Percentiles rank a stretch among this genome's conserved stretches.
Conservation (phyloP, 2,113 vertebrate species). For the Xiphophorus couchianus region DNA sequence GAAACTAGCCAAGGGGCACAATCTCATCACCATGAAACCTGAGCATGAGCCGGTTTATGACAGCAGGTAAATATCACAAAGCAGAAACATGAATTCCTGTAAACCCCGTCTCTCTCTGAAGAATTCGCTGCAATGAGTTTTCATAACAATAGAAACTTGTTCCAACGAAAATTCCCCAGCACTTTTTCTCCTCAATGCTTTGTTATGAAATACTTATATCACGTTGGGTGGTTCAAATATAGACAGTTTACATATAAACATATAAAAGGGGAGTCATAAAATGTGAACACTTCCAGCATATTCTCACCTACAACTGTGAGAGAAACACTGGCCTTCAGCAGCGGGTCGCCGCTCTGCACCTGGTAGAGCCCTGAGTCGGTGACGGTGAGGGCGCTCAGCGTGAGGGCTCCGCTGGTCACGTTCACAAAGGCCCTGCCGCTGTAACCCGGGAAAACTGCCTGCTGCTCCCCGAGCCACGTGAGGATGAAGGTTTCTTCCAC, state of each 20-base stretch:
- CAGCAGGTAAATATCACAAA: slow-evolving; percentile 5
- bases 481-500: slow-evolving; percentile 44
- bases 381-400: slow-evolving; percentile 40
- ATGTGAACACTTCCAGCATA: too few relatives aligned
- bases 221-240: background rate
- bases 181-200: background rate
- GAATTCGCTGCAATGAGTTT: slow-evolving; percentile 1
- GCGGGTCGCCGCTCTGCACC: slow-evolving; percentile 36
- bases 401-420: slow-evolving; percentile 49
- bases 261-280: background rate
- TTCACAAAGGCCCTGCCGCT: slow-evolving; percentile 45
- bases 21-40: background rate
- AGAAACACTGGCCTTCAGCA: slow-evolving; percentile 22
- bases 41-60: background rate
- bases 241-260: slow-evolving; percentile 1
- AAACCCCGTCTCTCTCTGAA: background rate
- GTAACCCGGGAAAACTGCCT: slow-evolving; percentile 30
- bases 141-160: slow-evolving; percentile 4
- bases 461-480: slow-evolving; percentile 41
- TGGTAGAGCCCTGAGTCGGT: slow-evolving; percentile 61
- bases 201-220: background rate
- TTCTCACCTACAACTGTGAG: slow-evolving; percentile 61
- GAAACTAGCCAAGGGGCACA: background rate
- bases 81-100: background rate
- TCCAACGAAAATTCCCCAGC: slow-evolving; percentile 23